Percentiles rank a stretch among this genome's conserved stretches.
These are phyloP conservation scores for Mastigias papua DNA, from an alignment of 30 jellyfish, hydroid and myxozoan species.

Conservation along the genomic window DNA sequence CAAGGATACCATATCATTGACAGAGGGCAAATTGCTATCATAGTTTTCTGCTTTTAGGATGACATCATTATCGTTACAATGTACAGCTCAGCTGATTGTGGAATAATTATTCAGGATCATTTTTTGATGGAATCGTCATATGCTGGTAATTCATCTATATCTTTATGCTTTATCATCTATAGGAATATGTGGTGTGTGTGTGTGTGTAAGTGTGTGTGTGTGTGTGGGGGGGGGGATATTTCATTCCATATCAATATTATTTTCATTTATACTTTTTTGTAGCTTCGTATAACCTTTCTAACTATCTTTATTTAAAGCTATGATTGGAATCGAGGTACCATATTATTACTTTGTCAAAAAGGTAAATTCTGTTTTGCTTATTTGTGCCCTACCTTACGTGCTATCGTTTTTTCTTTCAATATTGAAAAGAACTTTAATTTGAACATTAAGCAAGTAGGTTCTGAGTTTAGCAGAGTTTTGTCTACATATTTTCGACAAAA, in stretches of 20 bases:
- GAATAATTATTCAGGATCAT: slow-evolving; percentile 93
- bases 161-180: too few species aligned
- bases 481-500: too few species aligned
- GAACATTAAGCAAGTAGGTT: too few species aligned
- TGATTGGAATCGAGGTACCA: slow-evolving; percentile 93
- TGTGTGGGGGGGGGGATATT: too few species aligned
- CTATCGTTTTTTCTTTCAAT: too few species aligned
- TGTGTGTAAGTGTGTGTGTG: too few species aligned
- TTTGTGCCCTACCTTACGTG: background rate
- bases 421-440: too few species aligned
- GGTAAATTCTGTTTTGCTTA: slow-evolving; percentile 54
- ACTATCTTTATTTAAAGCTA: slow-evolving; percentile 27
- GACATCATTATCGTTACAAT: slow-evolving; percentile 71
- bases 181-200: too few species aligned
- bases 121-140: slow-evolving; percentile 69
- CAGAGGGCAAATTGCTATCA: too few species aligned
- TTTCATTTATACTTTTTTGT: background rate
- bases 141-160: slow-evolving; percentile 25
- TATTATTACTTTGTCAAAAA: slow-evolving; percentile 77
- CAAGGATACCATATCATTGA: too few species aligned
- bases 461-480: too few species aligned
- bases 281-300: background rate
- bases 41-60: slow-evolving; percentile 51
- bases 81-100: slow-evolving; percentile 93
- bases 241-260: background rate